A percentile compares a stretch with the other conserved stretches of the same genome.
phyloP scores from a whole-genome alignment of 2,888 invertebrate species.

The Machimus rusticus region DNA sequence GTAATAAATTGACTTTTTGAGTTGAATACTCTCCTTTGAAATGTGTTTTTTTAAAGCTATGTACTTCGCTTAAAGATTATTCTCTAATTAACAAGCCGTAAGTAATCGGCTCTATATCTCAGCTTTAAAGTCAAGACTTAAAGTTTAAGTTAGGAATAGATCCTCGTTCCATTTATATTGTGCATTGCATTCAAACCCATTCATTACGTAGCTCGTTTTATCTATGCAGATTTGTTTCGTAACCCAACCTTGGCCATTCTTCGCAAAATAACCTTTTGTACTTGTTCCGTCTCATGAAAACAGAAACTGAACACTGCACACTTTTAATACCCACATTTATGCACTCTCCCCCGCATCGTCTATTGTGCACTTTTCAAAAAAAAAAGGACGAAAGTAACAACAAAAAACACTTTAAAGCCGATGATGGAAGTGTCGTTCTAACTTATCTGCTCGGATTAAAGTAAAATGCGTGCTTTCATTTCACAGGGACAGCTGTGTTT shows the following conservation, averaged over 20 bases:
- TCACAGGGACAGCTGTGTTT: neutral
- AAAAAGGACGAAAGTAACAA: neutral
- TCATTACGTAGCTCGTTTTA: neutral
- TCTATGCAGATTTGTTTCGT: neutral
- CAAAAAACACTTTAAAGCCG: neutral
- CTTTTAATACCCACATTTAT: neutral
- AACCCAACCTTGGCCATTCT: neutral
- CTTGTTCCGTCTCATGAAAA: neutral
- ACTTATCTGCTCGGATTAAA: neutral
- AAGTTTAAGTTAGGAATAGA: neutral
- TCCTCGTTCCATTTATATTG: neutral
- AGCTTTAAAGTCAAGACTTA: neutral
- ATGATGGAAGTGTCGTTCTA: neutral
- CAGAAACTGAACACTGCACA: neutral
- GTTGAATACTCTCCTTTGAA: neutral
- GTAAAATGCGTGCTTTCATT: neutral
- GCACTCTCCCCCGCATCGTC: neutral
- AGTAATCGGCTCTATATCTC: neutral
- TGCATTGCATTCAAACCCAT: neutral
- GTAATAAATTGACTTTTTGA: neutral
- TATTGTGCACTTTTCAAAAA: neutral
- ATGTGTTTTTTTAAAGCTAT: too few species aligned
- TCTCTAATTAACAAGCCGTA: neutral
- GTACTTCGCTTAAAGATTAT: too few species aligned
- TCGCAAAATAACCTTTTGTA: neutral